Evolutionary conservation across 2,113 vertebrate species (phyloP).

Genomic region (Tamias sibiricus): DNA sequence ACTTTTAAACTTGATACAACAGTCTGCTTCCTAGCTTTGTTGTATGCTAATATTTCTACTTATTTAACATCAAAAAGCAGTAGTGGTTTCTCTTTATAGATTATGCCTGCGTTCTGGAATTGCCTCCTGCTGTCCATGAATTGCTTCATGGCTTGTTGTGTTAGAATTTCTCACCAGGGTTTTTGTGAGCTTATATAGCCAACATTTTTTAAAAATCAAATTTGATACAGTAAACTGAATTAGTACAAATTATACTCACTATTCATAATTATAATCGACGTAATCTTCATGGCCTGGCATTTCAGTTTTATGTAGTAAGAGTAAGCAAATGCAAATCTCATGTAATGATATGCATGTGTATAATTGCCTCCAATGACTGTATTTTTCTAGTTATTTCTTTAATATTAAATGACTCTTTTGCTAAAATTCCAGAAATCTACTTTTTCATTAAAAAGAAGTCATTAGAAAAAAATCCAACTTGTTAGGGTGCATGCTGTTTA

Average conservation of each 20-base stretch:
- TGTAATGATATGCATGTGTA: conserved; percentile 78
- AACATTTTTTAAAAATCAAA: conserved; percentile 80
- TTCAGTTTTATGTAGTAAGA: conserved; percentile 75
- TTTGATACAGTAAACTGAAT: conserved; percentile 80
- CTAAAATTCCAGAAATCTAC: conserved; percentile 82
- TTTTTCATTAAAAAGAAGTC: conserved; percentile 85
- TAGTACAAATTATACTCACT: conserved; percentile 79
- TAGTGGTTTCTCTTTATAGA: conserved; percentile 87
- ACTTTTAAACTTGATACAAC: conserved; percentile 88
- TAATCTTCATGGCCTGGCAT: conserved; percentile 67
- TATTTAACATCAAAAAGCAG: conserved; percentile 88
- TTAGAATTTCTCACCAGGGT: conserved; percentile 86
- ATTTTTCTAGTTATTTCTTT: conserved; percentile 79
- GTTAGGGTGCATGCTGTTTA: conserved; percentile 72
- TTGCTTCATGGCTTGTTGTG: conserved; percentile 85
- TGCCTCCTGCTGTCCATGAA: conserved; percentile 85
- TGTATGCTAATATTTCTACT: conserved; percentile 86
- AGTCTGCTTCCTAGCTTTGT: conserved; percentile 85
- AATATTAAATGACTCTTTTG: conserved; percentile 80
- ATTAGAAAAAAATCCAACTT: conserved; percentile 62
- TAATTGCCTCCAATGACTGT: conserved; percentile 69
- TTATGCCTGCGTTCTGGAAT: conserved; percentile 87
- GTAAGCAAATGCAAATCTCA: conserved; percentile 82
- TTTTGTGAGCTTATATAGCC: conserved; percentile 80
- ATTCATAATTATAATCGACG: conserved; percentile 74